Percentiles rank a stretch among this genome's conserved stretches.
Conservation (phyloP, 92 coral and sea anemone genomes). For the Zoanthus gigantus region DNA sequence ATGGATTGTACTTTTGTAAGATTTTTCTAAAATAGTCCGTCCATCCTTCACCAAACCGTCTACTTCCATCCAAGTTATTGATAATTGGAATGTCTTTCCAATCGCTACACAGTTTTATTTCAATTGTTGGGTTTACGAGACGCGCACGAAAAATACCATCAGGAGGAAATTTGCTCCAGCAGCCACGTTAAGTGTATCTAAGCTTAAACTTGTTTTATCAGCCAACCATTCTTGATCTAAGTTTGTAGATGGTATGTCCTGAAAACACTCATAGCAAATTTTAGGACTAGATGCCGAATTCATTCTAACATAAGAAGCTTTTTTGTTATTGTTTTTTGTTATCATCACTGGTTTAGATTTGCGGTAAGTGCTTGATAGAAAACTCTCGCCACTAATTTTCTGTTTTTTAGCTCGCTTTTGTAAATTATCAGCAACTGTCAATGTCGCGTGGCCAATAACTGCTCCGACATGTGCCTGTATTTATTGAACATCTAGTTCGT, state of each 20-base stretch:
- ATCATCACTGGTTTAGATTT: neutral
- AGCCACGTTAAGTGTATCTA: neutral
- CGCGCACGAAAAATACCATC: constrained; percentile 21
- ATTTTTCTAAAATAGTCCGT: constrained; percentile 14
- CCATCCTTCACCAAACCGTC: constrained; percentile 33
- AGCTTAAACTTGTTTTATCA: neutral
- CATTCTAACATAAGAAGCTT: neutral
- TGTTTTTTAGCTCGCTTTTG: neutral
- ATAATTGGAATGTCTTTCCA: constrained; percentile 39
- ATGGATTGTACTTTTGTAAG: constrained; percentile 12
- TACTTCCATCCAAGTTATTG: neutral
- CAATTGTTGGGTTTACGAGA: neutral
- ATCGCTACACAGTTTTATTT: constrained; percentile 1
- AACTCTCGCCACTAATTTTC: neutral
- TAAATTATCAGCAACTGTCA: neutral
- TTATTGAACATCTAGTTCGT: neutral
- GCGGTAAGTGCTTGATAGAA: no score
- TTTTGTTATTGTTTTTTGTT: neutral
- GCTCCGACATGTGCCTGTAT: neutral
- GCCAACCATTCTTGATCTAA: neutral
- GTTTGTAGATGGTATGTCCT: neutral
- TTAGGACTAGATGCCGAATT: neutral
- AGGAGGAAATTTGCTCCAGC: constrained; percentile 14
- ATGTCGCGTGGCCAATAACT: neutral
- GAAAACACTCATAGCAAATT: neutral